Evolutionary conservation across 2,888 invertebrate genomes (phyloP).

Genomic region (Criorhina ranunculi): DNA sequence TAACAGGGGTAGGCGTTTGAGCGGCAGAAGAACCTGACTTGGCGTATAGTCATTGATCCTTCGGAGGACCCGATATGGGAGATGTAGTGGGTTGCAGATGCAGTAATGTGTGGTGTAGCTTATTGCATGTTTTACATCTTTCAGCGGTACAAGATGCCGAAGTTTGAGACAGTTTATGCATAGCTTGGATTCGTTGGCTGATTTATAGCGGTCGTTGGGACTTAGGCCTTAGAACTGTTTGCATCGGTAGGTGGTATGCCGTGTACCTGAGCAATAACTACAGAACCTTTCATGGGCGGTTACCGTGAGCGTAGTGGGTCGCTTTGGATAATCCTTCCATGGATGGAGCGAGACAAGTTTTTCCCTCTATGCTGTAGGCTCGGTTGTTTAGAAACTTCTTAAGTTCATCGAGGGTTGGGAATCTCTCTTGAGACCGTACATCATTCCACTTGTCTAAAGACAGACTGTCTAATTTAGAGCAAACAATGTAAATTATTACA

Average conservation of each 20-base stretch:
- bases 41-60: too few relatives aligned
- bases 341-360: not conserved
- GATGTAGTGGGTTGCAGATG: too few relatives aligned
- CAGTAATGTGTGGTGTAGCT: too few relatives aligned
- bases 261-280: not conserved
- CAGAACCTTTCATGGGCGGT: not conserved
- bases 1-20: too few relatives aligned
- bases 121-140: too few relatives aligned
- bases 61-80: too few relatives aligned
- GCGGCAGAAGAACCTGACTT: too few relatives aligned
- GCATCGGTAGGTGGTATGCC: not conserved
- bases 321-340: not conserved
- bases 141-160: too few relatives aligned
- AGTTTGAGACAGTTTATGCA: too few relatives aligned
- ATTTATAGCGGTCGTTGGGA: too few relatives aligned
- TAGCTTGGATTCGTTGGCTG: too few relatives aligned
- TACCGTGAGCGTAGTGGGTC: not conserved
- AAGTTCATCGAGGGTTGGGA: constrained; percentile 1
- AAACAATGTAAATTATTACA: constrained; percentile 6
- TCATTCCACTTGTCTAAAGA: constrained; percentile 28
- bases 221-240: too few relatives aligned
- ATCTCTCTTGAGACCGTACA: constrained; percentile 6
- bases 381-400: constrained; percentile 11
- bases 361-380: not conserved
- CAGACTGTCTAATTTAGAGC: constrained; percentile 6